Conservation (phyloP, 1,140 invertebrate genomes). For the Cepaea nemoralis region DNA sequence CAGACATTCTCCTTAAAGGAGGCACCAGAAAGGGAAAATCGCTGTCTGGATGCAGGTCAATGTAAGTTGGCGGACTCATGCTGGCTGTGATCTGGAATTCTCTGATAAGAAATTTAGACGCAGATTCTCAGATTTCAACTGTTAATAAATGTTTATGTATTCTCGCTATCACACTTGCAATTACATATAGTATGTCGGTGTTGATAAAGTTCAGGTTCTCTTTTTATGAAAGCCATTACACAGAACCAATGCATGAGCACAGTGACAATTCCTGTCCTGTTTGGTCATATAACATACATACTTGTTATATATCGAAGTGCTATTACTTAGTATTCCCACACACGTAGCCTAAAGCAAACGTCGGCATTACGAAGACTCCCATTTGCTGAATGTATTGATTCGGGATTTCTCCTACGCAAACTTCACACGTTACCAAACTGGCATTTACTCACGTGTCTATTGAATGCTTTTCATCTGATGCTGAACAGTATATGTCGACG, state of each 20-base stretch:
- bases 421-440: neutral
- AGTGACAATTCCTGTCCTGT: neutral
- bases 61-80: slow-evolving; percentile 24
- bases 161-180: too few relatives aligned
- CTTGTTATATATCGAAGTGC: neutral
- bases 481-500: too few relatives aligned
- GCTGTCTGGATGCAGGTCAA: slow-evolving; percentile 53
- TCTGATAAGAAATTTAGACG: neutral
- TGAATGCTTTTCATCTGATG: too few relatives aligned
- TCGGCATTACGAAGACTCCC: neutral
- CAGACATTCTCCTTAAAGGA: slow-evolving; percentile 56
- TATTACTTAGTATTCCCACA: neutral
- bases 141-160: neutral
- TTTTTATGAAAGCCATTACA: neutral
- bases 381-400: neutral
- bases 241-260: neutral
- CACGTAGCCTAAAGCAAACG: neutral
- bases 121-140: neutral
- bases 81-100: neutral
- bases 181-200: too few relatives aligned
- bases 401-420: neutral
- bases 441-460: too few relatives aligned
- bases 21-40: slow-evolving; percentile 56
- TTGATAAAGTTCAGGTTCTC: neutral
- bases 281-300: neutral